Evolutionary conservation across 2,888 invertebrate species (phyloP).

Genomic region (Hirudinaria manillensis): DNA sequence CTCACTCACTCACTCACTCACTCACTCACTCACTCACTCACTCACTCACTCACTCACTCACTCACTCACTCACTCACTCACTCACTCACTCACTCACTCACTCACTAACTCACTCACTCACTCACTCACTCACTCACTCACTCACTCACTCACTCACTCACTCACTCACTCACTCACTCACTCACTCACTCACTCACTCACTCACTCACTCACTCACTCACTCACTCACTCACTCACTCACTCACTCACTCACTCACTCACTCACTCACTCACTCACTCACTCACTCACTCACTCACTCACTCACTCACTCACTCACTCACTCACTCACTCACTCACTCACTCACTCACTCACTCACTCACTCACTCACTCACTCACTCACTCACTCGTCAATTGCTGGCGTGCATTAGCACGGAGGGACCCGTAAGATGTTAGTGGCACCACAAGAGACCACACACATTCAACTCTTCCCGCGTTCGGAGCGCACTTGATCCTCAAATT

Average conservation of each 20-base stretch:
- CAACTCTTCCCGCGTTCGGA: not conserved
- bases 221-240: slow-evolving; percentile 7
- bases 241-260: slow-evolving; percentile 7
- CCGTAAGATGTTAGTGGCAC: not conserved
- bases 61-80: slow-evolving; percentile 7
- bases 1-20: slow-evolving; percentile 23
- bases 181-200: slow-evolving; percentile 7
- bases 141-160: slow-evolving; percentile 21
- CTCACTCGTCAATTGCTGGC: not conserved
- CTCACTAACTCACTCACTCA: not conserved
- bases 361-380: slow-evolving; percentile 18
- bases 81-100: slow-evolving; percentile 18
- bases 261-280: slow-evolving; percentile 7
- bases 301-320: slow-evolving; percentile 17
- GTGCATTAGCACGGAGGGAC: too few species aligned
- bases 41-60: slow-evolving; percentile 9
- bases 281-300: slow-evolving; percentile 4
- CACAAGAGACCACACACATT: not conserved
- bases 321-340: slow-evolving; percentile 14
- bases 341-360: slow-evolving; percentile 21
- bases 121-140: slow-evolving; percentile 9
- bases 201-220: slow-evolving; percentile 7
- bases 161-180: slow-evolving; percentile 8
- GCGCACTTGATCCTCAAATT: not conserved
- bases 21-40: slow-evolving; percentile 19